Conservation (phyloP, 2,113 vertebrate species). For the Gymnorhina tibicen region DNA sequence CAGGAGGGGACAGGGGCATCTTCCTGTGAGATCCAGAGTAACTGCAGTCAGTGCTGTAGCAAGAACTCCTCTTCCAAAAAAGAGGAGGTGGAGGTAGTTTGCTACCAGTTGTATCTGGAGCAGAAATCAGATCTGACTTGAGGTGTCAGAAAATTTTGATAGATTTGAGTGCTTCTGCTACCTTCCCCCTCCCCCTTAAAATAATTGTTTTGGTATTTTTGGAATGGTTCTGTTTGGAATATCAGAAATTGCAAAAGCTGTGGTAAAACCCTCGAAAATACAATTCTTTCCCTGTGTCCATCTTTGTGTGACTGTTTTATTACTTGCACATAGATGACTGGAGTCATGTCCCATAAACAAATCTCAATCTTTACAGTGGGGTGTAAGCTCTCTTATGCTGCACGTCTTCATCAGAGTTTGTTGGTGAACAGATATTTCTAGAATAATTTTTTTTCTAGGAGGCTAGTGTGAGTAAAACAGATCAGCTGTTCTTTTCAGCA, state of each 20-base stretch:
- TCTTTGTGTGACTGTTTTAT: not conserved
- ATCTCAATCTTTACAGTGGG: not conserved
- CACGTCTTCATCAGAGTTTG: not conserved
- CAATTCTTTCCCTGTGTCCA: not conserved
- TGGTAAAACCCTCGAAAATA: not conserved
- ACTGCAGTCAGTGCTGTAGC: not conserved
- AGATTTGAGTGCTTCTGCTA: not conserved
- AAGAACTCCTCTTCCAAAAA: not conserved
- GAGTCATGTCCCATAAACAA: not conserved
- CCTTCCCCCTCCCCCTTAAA: accelerated
- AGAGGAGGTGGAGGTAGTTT: not conserved
- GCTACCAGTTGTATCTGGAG: not conserved
- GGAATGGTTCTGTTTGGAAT: not conserved
- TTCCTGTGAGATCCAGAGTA: not conserved
- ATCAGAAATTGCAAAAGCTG: not conserved
- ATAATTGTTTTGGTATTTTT: not conserved
- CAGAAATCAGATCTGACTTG: not conserved
- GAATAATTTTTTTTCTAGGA: not conserved
- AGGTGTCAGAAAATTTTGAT: not conserved
- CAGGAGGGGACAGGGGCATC: accelerated
- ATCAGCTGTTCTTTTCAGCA: not conserved
- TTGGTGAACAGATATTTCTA: not conserved
- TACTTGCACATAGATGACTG: not conserved
- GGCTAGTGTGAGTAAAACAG: not conserved
- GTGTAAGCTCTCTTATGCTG: not conserved